Evolutionary conservation across 2,888 invertebrate species (phyloP), one percentile per base, ranked within the genome.

Genomic region (Chymomyza fuscimana): DNA sequence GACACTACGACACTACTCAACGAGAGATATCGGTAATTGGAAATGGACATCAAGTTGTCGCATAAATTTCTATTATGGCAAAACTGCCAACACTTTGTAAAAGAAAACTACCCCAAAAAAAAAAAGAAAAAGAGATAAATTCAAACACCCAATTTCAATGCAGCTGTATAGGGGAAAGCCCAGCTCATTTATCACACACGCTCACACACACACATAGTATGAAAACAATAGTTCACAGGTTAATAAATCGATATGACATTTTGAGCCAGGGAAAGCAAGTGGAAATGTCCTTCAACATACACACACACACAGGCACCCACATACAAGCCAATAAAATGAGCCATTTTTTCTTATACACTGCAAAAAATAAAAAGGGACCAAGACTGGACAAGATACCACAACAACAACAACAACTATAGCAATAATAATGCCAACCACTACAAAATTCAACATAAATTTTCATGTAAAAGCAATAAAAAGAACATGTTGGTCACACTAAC

Each of bases 211-310:
- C 40, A 67, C 56, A 51, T 19, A 63, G 1, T 58, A 25, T 25
- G 60, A 63, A 25, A 73, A 82, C 81, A 79, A 82, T 83, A 88
- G 87, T 89, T 88, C 89, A 87, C 87, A 86, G 89, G 86, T 86
- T 86, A 88, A 88, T 86, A 86, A 88, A 86, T 86, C 89, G 89
- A 88, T 86, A 86, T 88, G 86, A 88, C 86, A 88, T 88, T 82
- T 83, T 74, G 77, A 77, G 79, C 73, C 72, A 54, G 79, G 70
- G 70, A 62, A 62, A 56, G 68, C 68, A 69, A 51, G 32, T 40
- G 60, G 9, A 56, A 60, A 29, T 36, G 51, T 63, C 56, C 36
- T 58, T 51, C 63, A 32, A 32, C 5, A 7, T 4, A 61, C 67
- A 63, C 63, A 50, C 58, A 62, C 22, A 50, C 65, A 68, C 12